Evolutionary conservation across 2,113 vertebrate genomes (phyloP).

Genomic region (Myrmecophaga tridactyla): DNA sequence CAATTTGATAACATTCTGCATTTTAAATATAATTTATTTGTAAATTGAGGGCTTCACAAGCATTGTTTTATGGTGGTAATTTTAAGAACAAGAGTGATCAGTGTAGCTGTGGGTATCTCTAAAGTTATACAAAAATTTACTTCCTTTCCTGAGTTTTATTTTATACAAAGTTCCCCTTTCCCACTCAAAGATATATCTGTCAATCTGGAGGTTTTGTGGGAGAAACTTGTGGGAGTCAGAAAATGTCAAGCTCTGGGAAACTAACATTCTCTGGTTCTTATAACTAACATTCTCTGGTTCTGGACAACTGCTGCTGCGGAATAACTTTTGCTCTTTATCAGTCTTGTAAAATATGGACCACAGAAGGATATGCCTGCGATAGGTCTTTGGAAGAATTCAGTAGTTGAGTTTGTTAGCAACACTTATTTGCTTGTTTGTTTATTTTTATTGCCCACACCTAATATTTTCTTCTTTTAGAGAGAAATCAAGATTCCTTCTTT

Average conservation of each 20-base stretch:
- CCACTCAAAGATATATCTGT: conserved; percentile 47
- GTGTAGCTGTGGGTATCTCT: not conserved
- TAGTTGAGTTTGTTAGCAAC: not conserved
- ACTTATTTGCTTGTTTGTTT: not conserved
- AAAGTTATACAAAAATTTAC: conserved; percentile 22
- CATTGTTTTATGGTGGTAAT: not conserved
- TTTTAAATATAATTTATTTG: not conserved
- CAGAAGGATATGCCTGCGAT: not conserved
- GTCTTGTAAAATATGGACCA: not conserved
- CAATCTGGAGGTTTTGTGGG: conserved; percentile 45
- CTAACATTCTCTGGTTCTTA: conserved; percentile 37
- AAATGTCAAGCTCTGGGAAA: conserved; percentile 40
- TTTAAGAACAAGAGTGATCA: not conserved
- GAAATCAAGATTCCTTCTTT: not conserved
- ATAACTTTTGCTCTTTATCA: not conserved
- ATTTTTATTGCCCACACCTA: not conserved
- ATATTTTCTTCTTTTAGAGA: not conserved
- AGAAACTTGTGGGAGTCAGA: conserved; percentile 55
- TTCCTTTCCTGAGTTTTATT: conserved; percentile 4
- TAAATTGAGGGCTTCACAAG: not conserved
- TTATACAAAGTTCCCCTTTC: conserved; percentile 15
- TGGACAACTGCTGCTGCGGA: not conserved
- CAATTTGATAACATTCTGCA: not conserved
- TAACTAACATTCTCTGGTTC: conserved; percentile 41
- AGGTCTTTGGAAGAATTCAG: not conserved